Evolutionary conservation across 2,888 invertebrate species (phyloP), one percentile per base, ranked within the genome.

Genomic region (Patella depressa): DNA sequence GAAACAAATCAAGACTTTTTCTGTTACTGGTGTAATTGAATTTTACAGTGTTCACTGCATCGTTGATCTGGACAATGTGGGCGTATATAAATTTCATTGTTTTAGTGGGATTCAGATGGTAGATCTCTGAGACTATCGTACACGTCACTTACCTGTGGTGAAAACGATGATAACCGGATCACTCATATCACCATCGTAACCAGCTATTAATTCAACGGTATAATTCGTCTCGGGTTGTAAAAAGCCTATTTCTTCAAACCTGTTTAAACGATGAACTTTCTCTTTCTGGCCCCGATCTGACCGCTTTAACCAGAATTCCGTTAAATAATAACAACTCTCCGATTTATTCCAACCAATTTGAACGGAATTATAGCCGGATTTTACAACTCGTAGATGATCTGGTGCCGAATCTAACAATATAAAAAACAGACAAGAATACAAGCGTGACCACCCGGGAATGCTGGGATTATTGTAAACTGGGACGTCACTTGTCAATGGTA

Each of bases 161-260:
- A 78, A 75, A 1, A 12, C 24, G 69, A 72, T 75, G 15, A 7
- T n/a, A 9, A 65, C 15, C 0, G 78, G 65, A 29, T 78, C 75
- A 72, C 78, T 78, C 65, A 74, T 72, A 29, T 78, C 72, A 34
- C 57, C 71, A 24, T 71, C 71, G 55, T 79, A 79, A 5, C 69
- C 54, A 5, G 59, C 77, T 12, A 65, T 45, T 29, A 79, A 57
- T 7, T 65, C 34, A 34, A 77, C 53, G 2, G 70, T 70, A 71
- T 79, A 79, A 17, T 73, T 57, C 7, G 72, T 72, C 15, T 74
- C 77, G 12, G 75, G 73, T 15, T 70, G 24, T 11, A 79, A 72
- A 3, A 70, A 72, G 14, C 74, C 77, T 71, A 79, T 54, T 72
- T 74, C 77, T 71, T 65, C 15, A 45, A 65, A 7, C 17, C 45